phyloP scores from a whole-genome alignment of 2,797 vertebrate genomes.

The Vireo griseus region DNA sequence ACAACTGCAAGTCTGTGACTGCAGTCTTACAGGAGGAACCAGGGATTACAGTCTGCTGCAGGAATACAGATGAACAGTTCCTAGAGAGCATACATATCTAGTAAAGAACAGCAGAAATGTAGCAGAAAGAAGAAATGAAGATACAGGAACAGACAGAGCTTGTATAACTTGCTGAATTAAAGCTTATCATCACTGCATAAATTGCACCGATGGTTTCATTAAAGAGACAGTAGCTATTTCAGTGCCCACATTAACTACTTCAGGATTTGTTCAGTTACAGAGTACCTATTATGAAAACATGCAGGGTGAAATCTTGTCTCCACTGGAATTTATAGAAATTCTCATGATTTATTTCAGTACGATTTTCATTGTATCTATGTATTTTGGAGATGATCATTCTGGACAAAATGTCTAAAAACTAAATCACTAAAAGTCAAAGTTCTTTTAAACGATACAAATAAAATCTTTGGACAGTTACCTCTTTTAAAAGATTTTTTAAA shows the following conservation, averaged over 20 bases:
- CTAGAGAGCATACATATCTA: not conserved
- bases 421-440: not conserved
- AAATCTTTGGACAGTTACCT: not conserved
- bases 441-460: not conserved
- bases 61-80: not conserved
- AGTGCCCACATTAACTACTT: not conserved
- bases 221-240: not conserved
- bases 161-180: not conserved
- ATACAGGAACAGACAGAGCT: not conserved
- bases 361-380: not conserved
- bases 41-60: not conserved
- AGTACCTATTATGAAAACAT: not conserved
- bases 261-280: not conserved
- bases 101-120: not conserved
- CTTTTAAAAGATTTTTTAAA: not conserved
- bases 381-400: not conserved
- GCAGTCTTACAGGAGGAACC: not conserved
- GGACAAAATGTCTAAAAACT: not conserved
- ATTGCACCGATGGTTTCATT: not conserved
- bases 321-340: not conserved
- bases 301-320: not conserved
- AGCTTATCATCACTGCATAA: not conserved
- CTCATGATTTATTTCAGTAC: not conserved
- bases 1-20: not conserved
- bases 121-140: not conserved